Evolutionary conservation across 1,140 invertebrate species (phyloP).

Genomic region (Coelopa frigida): DNA sequence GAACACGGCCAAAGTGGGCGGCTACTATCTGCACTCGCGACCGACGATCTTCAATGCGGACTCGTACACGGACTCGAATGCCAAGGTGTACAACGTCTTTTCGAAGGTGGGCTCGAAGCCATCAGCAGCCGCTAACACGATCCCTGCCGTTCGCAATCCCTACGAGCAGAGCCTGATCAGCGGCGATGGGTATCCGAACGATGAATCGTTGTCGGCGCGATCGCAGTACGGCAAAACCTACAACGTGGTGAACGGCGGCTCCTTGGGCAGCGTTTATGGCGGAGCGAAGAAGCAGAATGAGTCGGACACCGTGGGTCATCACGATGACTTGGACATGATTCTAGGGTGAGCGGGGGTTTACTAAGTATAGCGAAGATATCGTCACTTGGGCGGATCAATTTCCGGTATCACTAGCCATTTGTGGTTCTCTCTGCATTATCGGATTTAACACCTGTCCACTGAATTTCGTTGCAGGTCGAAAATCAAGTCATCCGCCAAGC

Average conservation of each 20-base stretch:
- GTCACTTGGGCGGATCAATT: too few relatives aligned
- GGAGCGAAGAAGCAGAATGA: too few relatives aligned
- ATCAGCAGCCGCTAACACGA: too few relatives aligned
- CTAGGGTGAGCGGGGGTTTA: too few relatives aligned
- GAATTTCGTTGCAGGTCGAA: constrained; percentile 28
- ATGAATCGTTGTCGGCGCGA: constrained; percentile 2
- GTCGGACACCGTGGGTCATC: constrained; percentile 25
- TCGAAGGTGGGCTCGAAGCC: constrained; percentile 25
- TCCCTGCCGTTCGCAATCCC: constrained; percentile 25
- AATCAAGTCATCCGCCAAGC: constrained; percentile 39
- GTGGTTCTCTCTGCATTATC: neutral
- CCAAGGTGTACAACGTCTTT: constrained; percentile 39
- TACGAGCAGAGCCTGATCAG: constrained; percentile 12
- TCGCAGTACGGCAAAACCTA: neutral
- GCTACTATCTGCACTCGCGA: constrained; percentile 33
- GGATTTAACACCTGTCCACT: neutral
- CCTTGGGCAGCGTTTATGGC: too few relatives aligned
- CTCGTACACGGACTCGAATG: constrained; percentile 17
- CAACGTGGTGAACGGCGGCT: neutral
- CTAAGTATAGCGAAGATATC: too few relatives aligned
- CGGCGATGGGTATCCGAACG: constrained; percentile 12
- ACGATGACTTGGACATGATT: constrained; percentile 53
- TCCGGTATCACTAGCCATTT: too few relatives aligned
- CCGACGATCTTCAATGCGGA: constrained; percentile 16
- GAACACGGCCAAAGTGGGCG: constrained; percentile 19